Evolutionary conservation across 1,140 invertebrate species (phyloP), one percentile per base, ranked within the genome.

Genomic region (Chymomyza costata): DNA sequence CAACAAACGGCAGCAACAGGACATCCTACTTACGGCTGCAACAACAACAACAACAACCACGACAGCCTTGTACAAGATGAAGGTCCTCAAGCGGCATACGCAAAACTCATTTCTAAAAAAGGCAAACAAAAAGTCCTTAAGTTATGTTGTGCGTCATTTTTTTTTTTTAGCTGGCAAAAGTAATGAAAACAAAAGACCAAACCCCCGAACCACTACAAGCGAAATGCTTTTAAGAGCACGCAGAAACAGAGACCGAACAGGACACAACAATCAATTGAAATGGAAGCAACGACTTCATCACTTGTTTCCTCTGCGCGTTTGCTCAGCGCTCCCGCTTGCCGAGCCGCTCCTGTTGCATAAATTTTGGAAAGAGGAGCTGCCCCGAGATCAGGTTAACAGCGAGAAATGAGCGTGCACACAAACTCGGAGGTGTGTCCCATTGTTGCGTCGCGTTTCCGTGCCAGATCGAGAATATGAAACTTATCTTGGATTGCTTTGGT

Each of bases 91-190:
- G 11, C 14, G 35, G 47, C 13, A n/a, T n/a, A n/a, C 50, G 34
- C 16, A 63, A 44, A 52, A 44, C 48, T 61, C 65, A 62, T 59
- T 80, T 80, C 56, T 55, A 69, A 55, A 83, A 83, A 83, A 84
- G 82, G 82, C 81, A 84, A 69, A 83, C 65, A 81, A 84, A 80
- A 84, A 84, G 82, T 84, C 82, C 82, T 84, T 84, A 84, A 84
- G 82, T 83, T 83, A 83, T 83, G 61, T 83, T 80, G 57, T 55
- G 51, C 65, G 57, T 68, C 64, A 71, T 65, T 70, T 58, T 65
- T 43, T 41, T n/a, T 41, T 25, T n/a, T n/a, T 6, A 25, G 52
- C 65, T 64, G 70, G 60, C 67, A 63, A 65, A 65, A 50, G 55
- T 41, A 58, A 41, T 14, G 38, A 25, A 43, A 67, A 64, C 70